Evolutionary conservation across 2,797 vertebrate species (phyloP), one percentile per base, ranked within the genome.

Genomic region (Sardinella longiceps): DNA sequence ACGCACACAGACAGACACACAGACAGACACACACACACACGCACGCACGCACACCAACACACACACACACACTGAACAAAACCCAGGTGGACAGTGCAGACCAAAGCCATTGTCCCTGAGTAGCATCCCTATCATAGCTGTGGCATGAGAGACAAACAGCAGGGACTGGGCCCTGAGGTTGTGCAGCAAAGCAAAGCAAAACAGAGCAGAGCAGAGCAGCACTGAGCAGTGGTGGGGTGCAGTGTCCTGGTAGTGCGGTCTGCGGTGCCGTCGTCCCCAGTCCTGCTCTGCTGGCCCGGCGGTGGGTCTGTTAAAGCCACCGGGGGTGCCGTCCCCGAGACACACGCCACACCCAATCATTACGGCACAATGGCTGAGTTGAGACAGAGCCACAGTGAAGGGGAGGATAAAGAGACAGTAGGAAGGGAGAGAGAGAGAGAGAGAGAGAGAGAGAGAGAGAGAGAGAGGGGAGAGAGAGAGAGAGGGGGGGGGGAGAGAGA

Each of bases 341-440:
- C 89, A 89, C 90, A 84, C 91, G 94, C 91, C 95, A 95, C 88
- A 85, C 91, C 85, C 89, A 83, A 90, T 95, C 94, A 94, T 89
- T 4, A 58, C 18, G 90, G 90, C 92, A 94, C 90, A 94, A 93
- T 91, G 90, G 81, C 89, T 93, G 94, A 96, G 87, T 88, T 84
- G 89, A 93, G 89, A 90, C 95, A 95, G 94, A 92, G 83, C 91
- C 23, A 25, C 23, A 20, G 66, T n/a, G 33, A 33, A 74, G 66
- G 30, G 66, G 30, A 33, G 28, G 63, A 33, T 28, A 70, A 63
- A 45, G 86, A 87, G 25, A 87, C 86, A 20, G 56, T 23, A 18
- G 53, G 53, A 56, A 11, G 23, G 53, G 53, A 56, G 53, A 20
- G 25, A 66, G 60, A 66, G 25, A 66, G 60, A 66, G n/a, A 28